Conservation (phyloP, 2,113 vertebrate species). For the Rousettus leschenaultii region DNA sequence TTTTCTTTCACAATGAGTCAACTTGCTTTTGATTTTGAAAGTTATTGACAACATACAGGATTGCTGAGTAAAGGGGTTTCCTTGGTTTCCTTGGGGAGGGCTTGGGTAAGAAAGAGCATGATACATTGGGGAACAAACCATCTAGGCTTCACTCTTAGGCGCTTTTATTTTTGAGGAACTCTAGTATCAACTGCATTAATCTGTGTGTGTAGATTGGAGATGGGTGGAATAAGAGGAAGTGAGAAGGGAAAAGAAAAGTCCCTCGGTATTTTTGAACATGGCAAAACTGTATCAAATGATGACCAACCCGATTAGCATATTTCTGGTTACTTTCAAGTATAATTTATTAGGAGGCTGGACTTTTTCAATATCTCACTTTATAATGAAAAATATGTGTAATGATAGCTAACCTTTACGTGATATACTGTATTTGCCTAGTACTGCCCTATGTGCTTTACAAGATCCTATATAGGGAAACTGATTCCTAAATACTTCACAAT, state of each 20-base stretch:
- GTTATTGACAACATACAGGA: neutral
- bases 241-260: neutral
- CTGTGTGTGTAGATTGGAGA: neutral
- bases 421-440: neutral
- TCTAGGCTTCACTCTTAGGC: neutral
- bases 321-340: neutral
- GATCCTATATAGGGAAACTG: neutral
- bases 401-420: neutral
- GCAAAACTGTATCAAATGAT: neutral
- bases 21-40: slow-evolving; percentile 38
- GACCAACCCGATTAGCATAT: neutral
- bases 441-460: neutral
- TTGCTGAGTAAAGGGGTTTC: neutral
- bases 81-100: neutral
- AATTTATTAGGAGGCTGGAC: neutral
- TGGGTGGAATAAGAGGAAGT: neutral
- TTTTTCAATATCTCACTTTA: neutral
- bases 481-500: neutral
- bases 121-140: too few relatives aligned
- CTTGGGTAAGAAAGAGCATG: neutral
- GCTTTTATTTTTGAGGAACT: neutral
- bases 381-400: neutral
- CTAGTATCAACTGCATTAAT: neutral
- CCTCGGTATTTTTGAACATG: neutral
- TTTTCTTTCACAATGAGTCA: neutral